phyloP scores from a whole-genome alignment of 2,113 vertebrate genomes.

The Atlantisia rogersi region DNA sequence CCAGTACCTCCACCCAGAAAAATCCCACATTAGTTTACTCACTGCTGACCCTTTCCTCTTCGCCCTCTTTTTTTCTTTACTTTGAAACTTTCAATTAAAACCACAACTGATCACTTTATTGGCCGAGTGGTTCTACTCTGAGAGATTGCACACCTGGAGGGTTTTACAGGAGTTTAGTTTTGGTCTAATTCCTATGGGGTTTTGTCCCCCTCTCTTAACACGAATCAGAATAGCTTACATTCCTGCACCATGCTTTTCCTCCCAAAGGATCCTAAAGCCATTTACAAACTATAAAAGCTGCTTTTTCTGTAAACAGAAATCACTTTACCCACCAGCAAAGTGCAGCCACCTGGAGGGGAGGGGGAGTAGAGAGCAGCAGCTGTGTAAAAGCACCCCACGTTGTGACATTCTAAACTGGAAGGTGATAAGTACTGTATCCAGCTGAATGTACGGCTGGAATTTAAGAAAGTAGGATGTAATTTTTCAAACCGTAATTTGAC shows the following conservation, averaged over 20 bases:
- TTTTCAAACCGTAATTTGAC: constrained; percentile 46
- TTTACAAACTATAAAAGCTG: constrained; percentile 63
- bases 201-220: not conserved
- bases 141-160: constrained; percentile 1
- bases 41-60: not conserved
- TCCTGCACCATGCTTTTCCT: constrained; percentile 45
- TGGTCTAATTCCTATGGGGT: not conserved
- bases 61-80: not conserved
- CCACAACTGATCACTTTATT: not conserved
- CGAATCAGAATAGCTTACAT: constrained; percentile 55
- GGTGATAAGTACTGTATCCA: constrained; percentile 1
- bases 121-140: not conserved
- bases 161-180: constrained; percentile 50
- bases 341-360: constrained; percentile 44
- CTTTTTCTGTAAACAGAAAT: constrained; percentile 67
- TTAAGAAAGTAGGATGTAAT: constrained; percentile 34
- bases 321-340: constrained; percentile 48
- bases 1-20: not conserved
- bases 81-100: not conserved
- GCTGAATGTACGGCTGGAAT: not conserved
- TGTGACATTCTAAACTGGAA: constrained; percentile 21
- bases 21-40: not conserved
- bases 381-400: not conserved
- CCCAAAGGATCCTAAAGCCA: constrained; percentile 51
- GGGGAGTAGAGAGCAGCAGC: constrained; percentile 17